Percentiles rank a stretch among this genome's conserved stretches.
Conservation (phyloP, 1,140 invertebrate genomes). For the Helicorthomorpha holstii region DNA sequence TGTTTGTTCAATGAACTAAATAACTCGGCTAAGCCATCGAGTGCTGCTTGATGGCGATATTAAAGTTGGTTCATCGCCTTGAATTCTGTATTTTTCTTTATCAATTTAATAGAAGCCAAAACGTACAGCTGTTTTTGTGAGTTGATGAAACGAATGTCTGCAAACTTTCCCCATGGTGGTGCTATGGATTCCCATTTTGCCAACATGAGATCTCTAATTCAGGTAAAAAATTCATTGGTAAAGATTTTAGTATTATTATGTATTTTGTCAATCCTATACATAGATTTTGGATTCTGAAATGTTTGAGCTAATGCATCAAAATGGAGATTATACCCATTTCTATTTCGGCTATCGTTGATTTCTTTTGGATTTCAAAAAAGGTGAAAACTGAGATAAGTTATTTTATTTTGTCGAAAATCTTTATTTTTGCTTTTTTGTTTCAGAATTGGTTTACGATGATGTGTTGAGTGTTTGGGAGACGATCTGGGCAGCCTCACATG, state of each 20-base stretch:
- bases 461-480: constrained; percentile 87
- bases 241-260: neutral
- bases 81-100: no score
- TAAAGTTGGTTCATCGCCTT: no score
- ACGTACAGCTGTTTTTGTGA: constrained; percentile 81
- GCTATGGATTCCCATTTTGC: constrained; percentile 91
- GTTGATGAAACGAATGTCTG: constrained; percentile 72
- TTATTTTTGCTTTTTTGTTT: constrained; percentile 10
- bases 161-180: constrained; percentile 82
- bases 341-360: constrained; percentile 96
- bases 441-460: constrained; percentile 76
- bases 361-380: constrained; percentile 55
- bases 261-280: constrained; percentile 16
- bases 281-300: constrained; percentile 84
- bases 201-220: constrained; percentile 64
- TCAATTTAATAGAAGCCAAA: constrained; percentile 44
- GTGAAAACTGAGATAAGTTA: constrained; percentile 19
- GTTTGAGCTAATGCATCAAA: constrained; percentile 83
- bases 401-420: constrained; percentile 2
- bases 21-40: no score
- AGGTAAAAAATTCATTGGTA: constrained; percentile 24
- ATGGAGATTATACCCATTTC: constrained; percentile 91
- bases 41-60: no score
- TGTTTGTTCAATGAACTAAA: no score
- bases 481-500: constrained; percentile 82